These are phyloP conservation scores for Pinna nobilis DNA, from an alignment of 1,140 invertebrate genomes.

Conservation along the genomic window DNA sequence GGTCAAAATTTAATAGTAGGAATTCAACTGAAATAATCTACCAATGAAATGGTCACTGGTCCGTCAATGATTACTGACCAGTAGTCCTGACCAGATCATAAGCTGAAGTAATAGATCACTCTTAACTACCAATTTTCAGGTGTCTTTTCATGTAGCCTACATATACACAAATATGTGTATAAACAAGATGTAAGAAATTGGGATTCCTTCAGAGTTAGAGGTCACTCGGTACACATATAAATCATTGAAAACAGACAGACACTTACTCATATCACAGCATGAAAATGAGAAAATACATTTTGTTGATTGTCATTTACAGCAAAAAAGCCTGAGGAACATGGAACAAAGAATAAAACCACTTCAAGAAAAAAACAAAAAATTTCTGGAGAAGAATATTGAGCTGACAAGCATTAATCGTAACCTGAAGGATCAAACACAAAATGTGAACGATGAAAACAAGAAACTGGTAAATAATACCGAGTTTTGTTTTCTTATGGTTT, in stretches of 20 bases:
- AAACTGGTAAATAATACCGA: conserved; percentile 63
- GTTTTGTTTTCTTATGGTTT: no score
- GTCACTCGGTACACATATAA: no score
- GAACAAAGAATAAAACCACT: conserved; percentile 66
- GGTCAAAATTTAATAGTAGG: no score
- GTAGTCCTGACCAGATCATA: no score
- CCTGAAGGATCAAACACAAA: conserved; percentile 63
- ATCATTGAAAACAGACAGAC: no score
- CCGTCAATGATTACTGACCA: no score
- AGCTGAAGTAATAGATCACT: no score
- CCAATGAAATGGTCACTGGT: no score
- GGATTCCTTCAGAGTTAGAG: not conserved
- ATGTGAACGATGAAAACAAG: conserved; percentile 59
- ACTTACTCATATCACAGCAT: not conserved
- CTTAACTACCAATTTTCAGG: no score
- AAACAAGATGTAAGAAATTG: not conserved
- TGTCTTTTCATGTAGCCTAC: no score
- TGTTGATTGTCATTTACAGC: conserved; percentile 2
- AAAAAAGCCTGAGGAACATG: conserved; percentile 49
- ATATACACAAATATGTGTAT: no score
- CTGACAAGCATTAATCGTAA: conserved; percentile 62
- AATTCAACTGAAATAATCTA: no score
- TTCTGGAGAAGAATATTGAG: conserved; percentile 70
- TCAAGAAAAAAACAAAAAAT: conserved; percentile 69
- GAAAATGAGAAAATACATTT: not conserved